Conservation (phyloP, 2,113 vertebrate genomes). For the Sterna hirundo region DNA sequence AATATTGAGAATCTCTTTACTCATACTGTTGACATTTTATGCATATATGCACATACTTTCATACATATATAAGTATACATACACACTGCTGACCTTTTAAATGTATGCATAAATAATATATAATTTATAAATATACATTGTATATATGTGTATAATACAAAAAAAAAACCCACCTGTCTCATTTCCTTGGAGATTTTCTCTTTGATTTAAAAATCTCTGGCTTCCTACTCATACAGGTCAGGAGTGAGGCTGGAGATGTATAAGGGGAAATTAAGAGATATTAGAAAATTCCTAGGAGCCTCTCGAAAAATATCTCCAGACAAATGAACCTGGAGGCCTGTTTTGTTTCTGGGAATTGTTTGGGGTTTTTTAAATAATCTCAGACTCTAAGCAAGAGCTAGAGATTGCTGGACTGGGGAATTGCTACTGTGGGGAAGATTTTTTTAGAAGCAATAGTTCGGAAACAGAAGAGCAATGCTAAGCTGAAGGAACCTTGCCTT, state of each 20-base stretch:
- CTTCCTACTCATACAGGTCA: background rate
- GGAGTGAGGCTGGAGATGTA: background rate
- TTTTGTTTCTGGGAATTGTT: background rate
- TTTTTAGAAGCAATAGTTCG: background rate
- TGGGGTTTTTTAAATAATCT: background rate
- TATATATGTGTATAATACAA: background rate
- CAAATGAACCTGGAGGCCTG: background rate
- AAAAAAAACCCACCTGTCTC: background rate
- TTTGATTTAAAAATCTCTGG: conserved; percentile 10
- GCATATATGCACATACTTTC: background rate
- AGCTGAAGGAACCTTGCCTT: background rate
- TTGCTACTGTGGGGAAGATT: background rate
- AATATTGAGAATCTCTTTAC: background rate
- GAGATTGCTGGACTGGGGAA: background rate
- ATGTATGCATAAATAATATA: background rate
- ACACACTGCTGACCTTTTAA: background rate
- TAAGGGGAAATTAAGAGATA: background rate
- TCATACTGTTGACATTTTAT: background rate
- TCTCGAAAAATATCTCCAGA: background rate
- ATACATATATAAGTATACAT: background rate
- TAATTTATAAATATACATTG: background rate
- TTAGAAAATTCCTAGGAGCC: background rate
- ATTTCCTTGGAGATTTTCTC: background rate
- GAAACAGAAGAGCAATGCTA: background rate
- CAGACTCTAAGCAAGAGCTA: background rate